phyloP scores from a whole-genome alignment of 2,797 vertebrate species.

The Sebastes hubbsi region DNA sequence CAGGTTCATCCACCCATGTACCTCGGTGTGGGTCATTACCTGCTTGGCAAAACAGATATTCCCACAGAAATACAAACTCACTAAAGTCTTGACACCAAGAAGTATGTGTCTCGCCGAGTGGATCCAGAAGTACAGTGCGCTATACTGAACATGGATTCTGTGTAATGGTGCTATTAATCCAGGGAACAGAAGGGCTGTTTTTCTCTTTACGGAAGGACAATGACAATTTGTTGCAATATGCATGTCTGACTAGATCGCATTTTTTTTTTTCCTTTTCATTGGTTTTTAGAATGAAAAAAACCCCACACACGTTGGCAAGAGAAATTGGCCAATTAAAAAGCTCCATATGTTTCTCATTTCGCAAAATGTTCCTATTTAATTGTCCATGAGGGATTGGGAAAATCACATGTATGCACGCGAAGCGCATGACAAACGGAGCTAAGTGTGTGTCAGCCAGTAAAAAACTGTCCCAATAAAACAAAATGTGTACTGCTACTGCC shows the following conservation, averaged over 20 bases:
- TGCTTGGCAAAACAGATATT: constrained; percentile 59
- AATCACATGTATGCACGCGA: constrained; percentile 53
- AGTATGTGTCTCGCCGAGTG: constrained; percentile 53
- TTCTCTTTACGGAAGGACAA: constrained; percentile 74
- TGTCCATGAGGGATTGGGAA: constrained; percentile 74
- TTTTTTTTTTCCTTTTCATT: constrained; percentile 57
- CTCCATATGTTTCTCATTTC: constrained; percentile 86
- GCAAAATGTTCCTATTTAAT: constrained; percentile 81
- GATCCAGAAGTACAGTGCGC: constrained; percentile 48
- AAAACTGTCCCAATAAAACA: constrained; percentile 17
- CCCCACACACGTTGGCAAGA: constrained; percentile 78
- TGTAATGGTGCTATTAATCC: constrained; percentile 84
- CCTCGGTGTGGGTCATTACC: constrained; percentile 49
- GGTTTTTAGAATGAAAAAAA: constrained; percentile 71
- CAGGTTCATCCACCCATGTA: constrained; percentile 41
- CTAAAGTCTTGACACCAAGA: constrained; percentile 25
- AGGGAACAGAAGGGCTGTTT: constrained; percentile 80
- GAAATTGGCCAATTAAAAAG: constrained; percentile 85
- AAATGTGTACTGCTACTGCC: background rate
- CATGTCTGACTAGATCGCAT: constrained; percentile 62
- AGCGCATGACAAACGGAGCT: constrained; percentile 41
- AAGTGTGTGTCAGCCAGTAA: background rate
- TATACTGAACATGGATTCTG: constrained; percentile 75
- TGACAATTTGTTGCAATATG: constrained; percentile 72
- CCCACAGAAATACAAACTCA: constrained; percentile 54